Evolutionary conservation across 1,140 invertebrate species (phyloP), one percentile per base, ranked within the genome.

Genomic region (Heliconius hermathena): DNA sequence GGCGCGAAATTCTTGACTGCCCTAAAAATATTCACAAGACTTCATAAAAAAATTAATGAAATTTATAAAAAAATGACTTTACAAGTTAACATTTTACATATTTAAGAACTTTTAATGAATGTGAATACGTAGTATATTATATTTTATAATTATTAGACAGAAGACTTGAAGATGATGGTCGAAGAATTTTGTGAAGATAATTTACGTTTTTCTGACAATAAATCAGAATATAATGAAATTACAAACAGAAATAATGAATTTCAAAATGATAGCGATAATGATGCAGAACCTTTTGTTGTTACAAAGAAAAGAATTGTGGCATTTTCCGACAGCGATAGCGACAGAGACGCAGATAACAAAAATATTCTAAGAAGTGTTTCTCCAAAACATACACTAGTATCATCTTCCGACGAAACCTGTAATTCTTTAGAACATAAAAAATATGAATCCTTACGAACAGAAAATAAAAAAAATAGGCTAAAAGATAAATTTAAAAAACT

Each of bases 401-500:
- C 70, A 77, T 38, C 66, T n/a, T 49, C 22, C 29, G 29, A 36
- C 38, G 36, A 71, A 41, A 54, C 60, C 8, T 26, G 60, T 66
- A 13, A 66, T 11, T 22, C 22, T 66, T 26, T 22, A 57, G 66
- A 78, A 72, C 80, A 26, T 26, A 70, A 36, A 26, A 38, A 60
- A 54, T 74, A 71, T 38, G 33, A 81, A 79, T 80, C 82, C 4
- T 22, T 71, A 33, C 82, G 91, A 79, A 88, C 86, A 41, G 85
- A 86, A 75, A 86, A 86, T 52, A 91, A 87, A 78, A 90, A 83
- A 76, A 91, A 81, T n/a, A 91, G 88, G 38, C 41, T 94, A 2
- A 86, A 86, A 79, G 81, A 90, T 16, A 93, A 93, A 78, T 91
- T 93, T 52, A 83, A 90, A 81, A 83, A 79, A 41, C 71, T 93